These are phyloP conservation scores for Tryphoninae sp. DNA, from an alignment of 2,888 invertebrate genomes.

Conservation along the genomic window DNA sequence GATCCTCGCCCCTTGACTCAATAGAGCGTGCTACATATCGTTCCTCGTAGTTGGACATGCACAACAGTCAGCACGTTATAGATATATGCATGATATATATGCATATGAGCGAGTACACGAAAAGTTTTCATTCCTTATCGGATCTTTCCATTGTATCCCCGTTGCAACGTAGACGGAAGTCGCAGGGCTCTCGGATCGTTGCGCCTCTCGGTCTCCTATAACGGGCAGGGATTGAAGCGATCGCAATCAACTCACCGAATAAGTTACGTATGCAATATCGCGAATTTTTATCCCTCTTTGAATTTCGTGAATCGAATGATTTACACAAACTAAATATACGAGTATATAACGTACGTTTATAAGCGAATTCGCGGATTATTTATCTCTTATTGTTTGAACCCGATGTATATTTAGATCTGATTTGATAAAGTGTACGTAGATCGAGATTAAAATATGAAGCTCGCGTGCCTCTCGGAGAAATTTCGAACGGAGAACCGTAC, in stretches of 20 bases:
- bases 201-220: constrained; percentile 41
- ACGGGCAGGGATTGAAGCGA: constrained; percentile 46
- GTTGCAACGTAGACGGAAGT: constrained; percentile 40
- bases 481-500: constrained; percentile 28
- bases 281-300: constrained; percentile 23
- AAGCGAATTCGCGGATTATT: constrained; percentile 17
- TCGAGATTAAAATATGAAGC: constrained; percentile 34
- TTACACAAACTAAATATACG: neutral
- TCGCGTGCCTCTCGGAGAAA: constrained; percentile 32
- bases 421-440: constrained; percentile 24
- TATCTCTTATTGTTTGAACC: constrained; percentile 50
- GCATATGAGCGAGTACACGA: neutral
- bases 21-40: constrained; percentile 61
- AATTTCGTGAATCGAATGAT: constrained; percentile 25
- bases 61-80: neutral
- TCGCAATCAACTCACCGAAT: constrained; percentile 42
- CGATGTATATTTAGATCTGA: constrained; percentile 20
- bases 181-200: constrained; percentile 36
- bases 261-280: constrained; percentile 27
- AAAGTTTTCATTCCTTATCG: constrained; percentile 44
- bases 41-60: constrained; percentile 39
- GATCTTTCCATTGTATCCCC: constrained; percentile 31
- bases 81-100: constrained; percentile 21
- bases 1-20: neutral
- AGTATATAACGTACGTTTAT: neutral